phyloP scores from a whole-genome alignment of 2,797 vertebrate species.

The Philypnodon macrostomus region DNA sequence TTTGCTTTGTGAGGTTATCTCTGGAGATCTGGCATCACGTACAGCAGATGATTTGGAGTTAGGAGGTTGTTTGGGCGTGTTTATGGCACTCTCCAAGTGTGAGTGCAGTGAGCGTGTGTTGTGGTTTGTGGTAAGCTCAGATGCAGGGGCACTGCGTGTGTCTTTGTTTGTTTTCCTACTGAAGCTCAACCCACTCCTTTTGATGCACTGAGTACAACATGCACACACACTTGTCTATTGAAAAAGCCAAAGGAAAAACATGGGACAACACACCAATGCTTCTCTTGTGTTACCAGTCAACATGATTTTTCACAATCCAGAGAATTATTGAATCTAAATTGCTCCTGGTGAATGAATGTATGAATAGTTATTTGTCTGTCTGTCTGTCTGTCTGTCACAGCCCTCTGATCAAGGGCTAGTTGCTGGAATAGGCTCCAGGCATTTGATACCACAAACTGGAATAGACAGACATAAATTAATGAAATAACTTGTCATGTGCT shows the following conservation, averaged over 20 bases:
- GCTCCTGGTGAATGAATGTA: too few relatives aligned
- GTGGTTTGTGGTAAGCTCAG: slow-evolving; percentile 72
- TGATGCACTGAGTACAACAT: slow-evolving; percentile 17
- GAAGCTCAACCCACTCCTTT: slow-evolving; percentile 15
- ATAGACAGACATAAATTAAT: too few relatives aligned
- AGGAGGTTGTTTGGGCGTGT: slow-evolving; percentile 47
- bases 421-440: too few relatives aligned
- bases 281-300: too few relatives aligned
- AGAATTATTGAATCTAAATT: too few relatives aligned
- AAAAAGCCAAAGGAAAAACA: slow-evolving; percentile 60
- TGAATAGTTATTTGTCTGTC: too few relatives aligned
- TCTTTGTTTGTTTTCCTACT: slow-evolving; percentile 76
- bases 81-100: slow-evolving; percentile 9
- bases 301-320: too few relatives aligned
- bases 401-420: too few relatives aligned
- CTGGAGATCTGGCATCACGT: slow-evolving; percentile 61
- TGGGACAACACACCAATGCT: slow-evolving; percentile 18
- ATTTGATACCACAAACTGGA: too few relatives aligned
- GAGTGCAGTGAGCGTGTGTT: slow-evolving; percentile 37
- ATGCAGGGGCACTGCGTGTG: slow-evolving; percentile 66
- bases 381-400: too few relatives aligned
- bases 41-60: slow-evolving; percentile 61
- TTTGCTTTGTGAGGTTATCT: slow-evolving; percentile 79
- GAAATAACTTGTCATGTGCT: too few relatives aligned
- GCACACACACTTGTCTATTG: slow-evolving; percentile 34